Evolutionary conservation across 2,113 vertebrate species (phyloP).

Genomic region (Rhinopomastus cyanomelas): DNA sequence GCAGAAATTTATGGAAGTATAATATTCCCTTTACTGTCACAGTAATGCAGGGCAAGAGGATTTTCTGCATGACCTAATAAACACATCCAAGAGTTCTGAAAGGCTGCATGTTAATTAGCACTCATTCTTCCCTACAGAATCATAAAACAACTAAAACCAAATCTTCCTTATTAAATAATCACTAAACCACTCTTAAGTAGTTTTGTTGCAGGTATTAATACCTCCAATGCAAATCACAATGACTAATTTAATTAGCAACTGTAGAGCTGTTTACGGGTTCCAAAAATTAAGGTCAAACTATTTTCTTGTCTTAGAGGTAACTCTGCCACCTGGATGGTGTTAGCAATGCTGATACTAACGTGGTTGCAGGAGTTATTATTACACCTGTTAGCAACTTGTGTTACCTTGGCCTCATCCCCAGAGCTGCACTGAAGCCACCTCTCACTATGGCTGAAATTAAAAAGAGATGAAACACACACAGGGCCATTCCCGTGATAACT

Average conservation of each 20-base stretch:
- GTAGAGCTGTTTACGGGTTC: not conserved
- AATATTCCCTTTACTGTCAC: not conserved
- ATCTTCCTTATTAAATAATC: not conserved
- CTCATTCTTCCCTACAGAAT: not conserved
- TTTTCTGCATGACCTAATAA: conserved; percentile 6
- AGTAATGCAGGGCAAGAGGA: not conserved
- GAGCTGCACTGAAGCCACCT: not conserved
- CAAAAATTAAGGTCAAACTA: not conserved
- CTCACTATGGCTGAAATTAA: not conserved
- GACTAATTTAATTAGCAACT: not conserved
- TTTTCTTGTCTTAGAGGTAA: not conserved
- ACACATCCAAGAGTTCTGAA: not conserved
- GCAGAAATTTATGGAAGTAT: not conserved
- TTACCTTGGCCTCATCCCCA: not conserved
- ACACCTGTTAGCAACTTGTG: not conserved
- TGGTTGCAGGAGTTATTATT: not conserved
- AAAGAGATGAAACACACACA: not conserved
- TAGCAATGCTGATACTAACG: not conserved
- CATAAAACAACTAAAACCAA: not conserved
- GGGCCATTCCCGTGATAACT: not conserved
- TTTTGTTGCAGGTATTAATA: not conserved
- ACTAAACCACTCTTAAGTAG: not conserved
- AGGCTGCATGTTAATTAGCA: not conserved
- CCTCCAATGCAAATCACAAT: not conserved
- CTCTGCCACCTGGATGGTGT: not conserved